phyloP scores from a whole-genome alignment of 2,888 invertebrate species.

The Dusona sp. region DNA sequence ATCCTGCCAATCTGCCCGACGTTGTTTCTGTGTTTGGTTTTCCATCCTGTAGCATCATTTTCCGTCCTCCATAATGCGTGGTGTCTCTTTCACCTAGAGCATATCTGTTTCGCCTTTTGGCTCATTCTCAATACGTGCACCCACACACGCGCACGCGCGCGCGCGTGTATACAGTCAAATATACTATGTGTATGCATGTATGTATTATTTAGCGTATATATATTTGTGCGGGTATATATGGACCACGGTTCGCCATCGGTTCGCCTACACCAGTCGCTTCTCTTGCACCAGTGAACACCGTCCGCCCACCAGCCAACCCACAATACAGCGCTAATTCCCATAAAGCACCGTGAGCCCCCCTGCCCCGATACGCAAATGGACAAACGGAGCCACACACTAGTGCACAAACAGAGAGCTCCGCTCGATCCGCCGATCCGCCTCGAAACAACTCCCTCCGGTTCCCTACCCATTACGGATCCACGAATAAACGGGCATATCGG shows the following conservation, averaged over 20 bases:
- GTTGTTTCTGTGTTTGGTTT: slow-evolving; percentile 9
- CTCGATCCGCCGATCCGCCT: slow-evolving; percentile 73
- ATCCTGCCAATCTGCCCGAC: slow-evolving; percentile 18
- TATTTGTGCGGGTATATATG: not conserved
- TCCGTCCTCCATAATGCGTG: slow-evolving; percentile 36
- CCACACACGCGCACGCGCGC: no score
- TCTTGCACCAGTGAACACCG: slow-evolving; percentile 78
- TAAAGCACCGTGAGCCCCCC: slow-evolving; percentile 78
- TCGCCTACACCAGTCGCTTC: slow-evolving; percentile 72
- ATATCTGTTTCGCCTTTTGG: slow-evolving; percentile 53
- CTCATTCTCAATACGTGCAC: slow-evolving; percentile 25
- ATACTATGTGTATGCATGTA: slow-evolving; percentile 4
- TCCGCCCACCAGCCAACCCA: slow-evolving; percentile 82
- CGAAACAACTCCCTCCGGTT: slow-evolving; percentile 64
- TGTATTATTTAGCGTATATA: not conserved
- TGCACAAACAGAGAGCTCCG: slow-evolving; percentile 73
- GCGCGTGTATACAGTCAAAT: no score
- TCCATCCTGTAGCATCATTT: slow-evolving; percentile 14
- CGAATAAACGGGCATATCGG: slow-evolving; percentile 45
- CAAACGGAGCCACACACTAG: slow-evolving; percentile 78
- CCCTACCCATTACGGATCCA: slow-evolving; percentile 41
- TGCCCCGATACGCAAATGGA: slow-evolving; percentile 82
- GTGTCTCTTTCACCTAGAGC: slow-evolving; percentile 45
- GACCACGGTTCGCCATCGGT: slow-evolving; percentile 60
- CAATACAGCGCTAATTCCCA: slow-evolving; percentile 84